phyloP scores from a whole-genome alignment of 2,113 vertebrate species.

The Tenebrosternarchus preto region DNA sequence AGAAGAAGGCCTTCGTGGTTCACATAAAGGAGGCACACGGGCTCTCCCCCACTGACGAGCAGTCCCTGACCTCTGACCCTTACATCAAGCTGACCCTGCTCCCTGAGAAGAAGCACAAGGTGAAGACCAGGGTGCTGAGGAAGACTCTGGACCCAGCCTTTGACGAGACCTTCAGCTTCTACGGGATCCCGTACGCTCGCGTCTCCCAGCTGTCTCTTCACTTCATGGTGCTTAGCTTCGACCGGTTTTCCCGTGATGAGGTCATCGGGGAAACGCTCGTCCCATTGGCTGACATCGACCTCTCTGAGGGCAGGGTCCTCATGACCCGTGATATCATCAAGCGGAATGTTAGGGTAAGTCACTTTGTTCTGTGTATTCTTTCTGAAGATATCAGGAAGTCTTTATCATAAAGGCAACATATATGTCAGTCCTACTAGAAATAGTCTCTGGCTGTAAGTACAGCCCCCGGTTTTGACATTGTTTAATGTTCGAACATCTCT shows the following conservation, averaged over 20 bases:
- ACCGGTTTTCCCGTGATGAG: slow-evolving; percentile 96
- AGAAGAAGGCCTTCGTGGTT: slow-evolving; percentile 94
- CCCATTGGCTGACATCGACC: slow-evolving; percentile 85
- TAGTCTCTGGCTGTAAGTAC: too few species aligned
- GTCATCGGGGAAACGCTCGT: slow-evolving; percentile 95
- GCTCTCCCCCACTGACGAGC: slow-evolving; percentile 92
- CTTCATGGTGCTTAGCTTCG: slow-evolving; percentile 95
- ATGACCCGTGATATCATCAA: slow-evolving; percentile 97
- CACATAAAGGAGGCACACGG: slow-evolving; percentile 95
- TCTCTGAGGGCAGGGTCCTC: slow-evolving; percentile 85
- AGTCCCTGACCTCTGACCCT: slow-evolving; percentile 96
- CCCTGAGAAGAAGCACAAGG: slow-evolving; percentile 96
- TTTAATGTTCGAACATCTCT: not conserved
- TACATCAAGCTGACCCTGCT: slow-evolving; percentile 98
- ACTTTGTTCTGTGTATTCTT: not conserved
- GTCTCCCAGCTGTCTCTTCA: slow-evolving; percentile 90
- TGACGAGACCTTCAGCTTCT: slow-evolving; percentile 98
- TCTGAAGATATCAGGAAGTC: not conserved
- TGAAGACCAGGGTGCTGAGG: slow-evolving; percentile 95
- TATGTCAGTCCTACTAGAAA: too few species aligned
- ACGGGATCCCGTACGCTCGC: slow-evolving; percentile 86
- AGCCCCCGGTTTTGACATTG: not conserved
- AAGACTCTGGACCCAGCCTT: slow-evolving; percentile 97
- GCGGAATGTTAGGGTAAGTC: slow-evolving; percentile 91
- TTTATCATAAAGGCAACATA: not conserved